A percentile compares a stretch with the other conserved stretches of the same genome.
Evolutionary conservation across 1,140 invertebrate genomes (phyloP).

Genomic region (Capitella teleta): DNA sequence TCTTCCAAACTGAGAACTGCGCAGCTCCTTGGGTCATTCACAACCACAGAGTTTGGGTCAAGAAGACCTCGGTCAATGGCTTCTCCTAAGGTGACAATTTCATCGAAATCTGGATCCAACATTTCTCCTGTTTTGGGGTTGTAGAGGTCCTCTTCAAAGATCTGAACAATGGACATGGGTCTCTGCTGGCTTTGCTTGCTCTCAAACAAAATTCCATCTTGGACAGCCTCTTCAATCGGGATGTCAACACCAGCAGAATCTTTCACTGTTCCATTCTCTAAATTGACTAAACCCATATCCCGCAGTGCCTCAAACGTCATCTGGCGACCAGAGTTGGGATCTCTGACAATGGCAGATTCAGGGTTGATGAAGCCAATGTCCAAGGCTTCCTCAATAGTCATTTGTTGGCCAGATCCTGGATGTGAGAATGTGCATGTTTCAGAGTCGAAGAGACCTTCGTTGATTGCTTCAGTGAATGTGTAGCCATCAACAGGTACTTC

Average conservation of each 20-base stretch:
- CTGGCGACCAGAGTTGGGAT: slow-evolving; percentile 46
- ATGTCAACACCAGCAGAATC: slow-evolving; percentile 50
- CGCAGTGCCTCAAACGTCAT: slow-evolving; percentile 1
- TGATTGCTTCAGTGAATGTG: slow-evolving; percentile 54
- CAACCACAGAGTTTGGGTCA: slow-evolving; percentile 10
- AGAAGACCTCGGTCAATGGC: slow-evolving; percentile 66
- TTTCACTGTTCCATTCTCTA: slow-evolving; percentile 52
- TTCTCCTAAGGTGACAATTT: slow-evolving; percentile 68
- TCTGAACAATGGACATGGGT: slow-evolving; percentile 9
- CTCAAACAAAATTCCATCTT: slow-evolving; percentile 8
- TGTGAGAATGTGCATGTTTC: slow-evolving; percentile 60
- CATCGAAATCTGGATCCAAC: slow-evolving; percentile 61
- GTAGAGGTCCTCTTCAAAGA: slow-evolving; percentile 10
- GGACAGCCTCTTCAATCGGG: slow-evolving; percentile 59
- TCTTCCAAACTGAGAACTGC: slow-evolving; percentile 42
- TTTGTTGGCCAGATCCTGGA: slow-evolving; percentile 53
- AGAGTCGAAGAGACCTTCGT: slow-evolving; percentile 57
- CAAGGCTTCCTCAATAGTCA: slow-evolving; percentile 38
- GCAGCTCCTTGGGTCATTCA: slow-evolving; percentile 16
- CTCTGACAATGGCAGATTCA: slow-evolving; percentile 43
- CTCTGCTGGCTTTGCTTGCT: not conserved
- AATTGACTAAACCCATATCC: slow-evolving; percentile 40
- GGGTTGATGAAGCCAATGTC: slow-evolving; percentile 23
- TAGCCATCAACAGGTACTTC: no score
- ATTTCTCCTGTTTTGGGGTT: slow-evolving; percentile 47